Percentiles rank a stretch among this genome's conserved stretches.
Conservation (phyloP, 2,797 vertebrate genomes). For the Luscinia luscinia region DNA sequence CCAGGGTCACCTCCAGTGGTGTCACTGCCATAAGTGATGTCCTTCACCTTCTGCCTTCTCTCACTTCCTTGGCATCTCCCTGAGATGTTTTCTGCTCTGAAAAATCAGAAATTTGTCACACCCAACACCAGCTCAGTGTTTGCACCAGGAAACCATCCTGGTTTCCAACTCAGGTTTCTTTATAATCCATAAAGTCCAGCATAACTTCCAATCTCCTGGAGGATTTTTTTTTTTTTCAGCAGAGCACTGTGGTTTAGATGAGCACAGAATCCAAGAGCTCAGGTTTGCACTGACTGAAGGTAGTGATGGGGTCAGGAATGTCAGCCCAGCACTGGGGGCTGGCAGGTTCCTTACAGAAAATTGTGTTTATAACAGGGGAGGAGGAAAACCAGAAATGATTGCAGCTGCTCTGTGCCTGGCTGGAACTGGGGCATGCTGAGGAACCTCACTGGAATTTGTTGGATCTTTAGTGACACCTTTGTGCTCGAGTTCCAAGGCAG, state of each 20-base stretch:
- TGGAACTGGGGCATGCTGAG: fast-evolving
- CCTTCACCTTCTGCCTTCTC: not conserved
- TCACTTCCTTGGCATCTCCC: not conserved
- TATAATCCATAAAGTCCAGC: fast-evolving
- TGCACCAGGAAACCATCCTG: not conserved
- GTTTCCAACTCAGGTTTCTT: not conserved
- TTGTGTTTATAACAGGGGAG: fast-evolving
- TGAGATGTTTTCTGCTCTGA: not conserved
- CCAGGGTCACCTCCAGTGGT: not conserved
- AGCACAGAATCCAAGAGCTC: not conserved
- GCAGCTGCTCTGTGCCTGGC: not conserved
- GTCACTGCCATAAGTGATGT: fast-evolving
- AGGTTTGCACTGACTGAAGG: not conserved
- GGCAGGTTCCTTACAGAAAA: too few species aligned
- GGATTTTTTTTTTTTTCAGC: not conserved
- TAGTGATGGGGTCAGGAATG: not conserved
- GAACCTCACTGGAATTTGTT: fast-evolving
- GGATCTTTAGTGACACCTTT: fast-evolving
- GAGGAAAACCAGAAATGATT: too few species aligned
- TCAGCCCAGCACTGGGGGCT: not conserved
- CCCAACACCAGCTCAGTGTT: fast-evolving
- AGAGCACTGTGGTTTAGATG: not conserved
- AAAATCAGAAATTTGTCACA: not conserved
- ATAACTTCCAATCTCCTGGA: fast-evolving
- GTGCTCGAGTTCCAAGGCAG: fast-evolving